These are phyloP conservation scores for Macrocentrus cingulum DNA, from an alignment of 1,140 invertebrate genomes.

Conservation along the genomic window DNA sequence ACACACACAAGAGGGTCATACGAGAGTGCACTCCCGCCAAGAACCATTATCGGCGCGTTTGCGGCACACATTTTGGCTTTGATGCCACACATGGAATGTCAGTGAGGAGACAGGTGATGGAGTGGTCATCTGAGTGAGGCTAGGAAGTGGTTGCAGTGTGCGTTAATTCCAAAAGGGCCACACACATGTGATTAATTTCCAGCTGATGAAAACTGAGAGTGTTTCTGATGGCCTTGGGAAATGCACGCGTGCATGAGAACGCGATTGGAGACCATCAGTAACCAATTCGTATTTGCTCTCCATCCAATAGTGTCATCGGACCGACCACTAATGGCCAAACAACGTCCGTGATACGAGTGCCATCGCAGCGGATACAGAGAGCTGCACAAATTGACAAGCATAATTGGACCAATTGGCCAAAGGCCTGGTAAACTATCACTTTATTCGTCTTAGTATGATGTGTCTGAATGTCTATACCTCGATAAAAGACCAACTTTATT, in stretches of 20 bases:
- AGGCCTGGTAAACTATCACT: neutral
- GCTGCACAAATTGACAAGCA: neutral
- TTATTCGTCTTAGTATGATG: slow-evolving; percentile 7
- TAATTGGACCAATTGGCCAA: neutral
- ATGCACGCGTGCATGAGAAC: neutral
- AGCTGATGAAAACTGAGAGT: slow-evolving; percentile 1
- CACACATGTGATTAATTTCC: slow-evolving; percentile 2
- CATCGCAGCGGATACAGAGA: slow-evolving; percentile 12
- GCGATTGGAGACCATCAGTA: neutral
- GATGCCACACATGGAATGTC: slow-evolving; percentile 8
- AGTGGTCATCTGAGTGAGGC: neutral
- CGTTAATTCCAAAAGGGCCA: slow-evolving; percentile 4
- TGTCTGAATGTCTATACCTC: too few relatives aligned
- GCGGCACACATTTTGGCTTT: slow-evolving; percentile 6
- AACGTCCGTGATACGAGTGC: slow-evolving; percentile 24
- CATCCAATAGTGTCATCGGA: slow-evolving; percentile 5
- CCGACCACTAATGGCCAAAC: slow-evolving; percentile 27
- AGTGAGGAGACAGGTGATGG: slow-evolving; percentile 5
- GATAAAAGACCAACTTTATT: too few relatives aligned
- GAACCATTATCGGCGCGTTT: slow-evolving; percentile 8
- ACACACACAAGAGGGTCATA: slow-evolving; percentile 8
- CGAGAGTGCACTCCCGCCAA: slow-evolving; percentile 2
- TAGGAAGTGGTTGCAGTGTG: neutral
- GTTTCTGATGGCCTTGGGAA: too few relatives aligned
- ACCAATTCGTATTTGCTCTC: slow-evolving; percentile 8